Evolutionary conservation across 2,888 invertebrate genomes (phyloP).

Genomic region (Chloroclysta siterata): DNA sequence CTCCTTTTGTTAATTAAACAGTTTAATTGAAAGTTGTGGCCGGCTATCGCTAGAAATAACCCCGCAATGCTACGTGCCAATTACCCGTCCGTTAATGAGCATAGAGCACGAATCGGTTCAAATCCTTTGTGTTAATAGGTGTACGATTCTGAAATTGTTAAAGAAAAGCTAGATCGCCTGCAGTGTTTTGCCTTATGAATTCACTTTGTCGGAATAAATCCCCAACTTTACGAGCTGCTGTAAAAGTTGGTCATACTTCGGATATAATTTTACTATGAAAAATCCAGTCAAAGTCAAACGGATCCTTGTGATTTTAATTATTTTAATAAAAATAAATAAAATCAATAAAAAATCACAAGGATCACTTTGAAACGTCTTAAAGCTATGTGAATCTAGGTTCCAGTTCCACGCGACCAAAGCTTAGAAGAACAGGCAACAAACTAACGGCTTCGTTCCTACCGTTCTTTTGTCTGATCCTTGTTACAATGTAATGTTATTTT

Average conservation of each 20-base stretch:
- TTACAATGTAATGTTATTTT: no score
- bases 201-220: slow-evolving; percentile 47
- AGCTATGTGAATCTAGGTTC: no score
- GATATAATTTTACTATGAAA: slow-evolving; percentile 40
- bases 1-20: slow-evolving; percentile 32
- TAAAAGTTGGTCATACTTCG: slow-evolving; percentile 47
- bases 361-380: no score
- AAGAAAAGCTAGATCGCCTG: slow-evolving; percentile 37
- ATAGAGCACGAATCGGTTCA: slow-evolving; percentile 23
- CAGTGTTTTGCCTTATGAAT: slow-evolving; percentile 49
- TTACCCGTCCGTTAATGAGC: slow-evolving; percentile 29
- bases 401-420: no score
- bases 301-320: no score
- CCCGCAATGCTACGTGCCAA: slow-evolving; percentile 29
- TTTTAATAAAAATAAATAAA: no score
- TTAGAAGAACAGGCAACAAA: no score
- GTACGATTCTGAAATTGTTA: slow-evolving; percentile 36
- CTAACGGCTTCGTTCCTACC: no score
- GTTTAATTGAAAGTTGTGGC: slow-evolving; percentile 27
- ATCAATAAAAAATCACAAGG: no score
- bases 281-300: no score
- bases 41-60: slow-evolving; percentile 25
- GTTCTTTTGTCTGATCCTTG: no score
- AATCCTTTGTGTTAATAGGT: slow-evolving; percentile 26
- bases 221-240: slow-evolving; percentile 41